Evolutionary conservation across 2,113 vertebrate genomes (phyloP).

Genomic region (Micronisus gabar): DNA sequence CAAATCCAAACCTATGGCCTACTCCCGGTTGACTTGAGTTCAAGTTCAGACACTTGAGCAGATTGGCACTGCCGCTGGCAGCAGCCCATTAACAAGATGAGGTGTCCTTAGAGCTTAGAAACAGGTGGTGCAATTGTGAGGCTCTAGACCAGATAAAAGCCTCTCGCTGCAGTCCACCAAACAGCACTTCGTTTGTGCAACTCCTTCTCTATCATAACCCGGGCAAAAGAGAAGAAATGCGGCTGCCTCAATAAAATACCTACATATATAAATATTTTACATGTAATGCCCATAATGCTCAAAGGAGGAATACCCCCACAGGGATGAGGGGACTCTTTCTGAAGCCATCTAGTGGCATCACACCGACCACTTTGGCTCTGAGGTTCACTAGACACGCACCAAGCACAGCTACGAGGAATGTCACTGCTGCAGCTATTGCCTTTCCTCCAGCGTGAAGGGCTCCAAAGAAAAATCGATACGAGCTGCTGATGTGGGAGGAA

Average conservation of each 20-base stretch:
- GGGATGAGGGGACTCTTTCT: too few relatives aligned
- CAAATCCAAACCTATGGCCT: not conserved
- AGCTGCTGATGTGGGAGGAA: not conserved
- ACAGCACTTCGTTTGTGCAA: not conserved
- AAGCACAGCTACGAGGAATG: rapidly evolving
- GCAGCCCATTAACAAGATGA: not conserved
- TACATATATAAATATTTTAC: not conserved
- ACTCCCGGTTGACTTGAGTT: not conserved
- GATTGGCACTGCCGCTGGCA: not conserved
- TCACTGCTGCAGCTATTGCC: not conserved
- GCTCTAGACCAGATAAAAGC: not conserved
- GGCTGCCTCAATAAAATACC: not conserved
- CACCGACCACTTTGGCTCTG: not conserved
- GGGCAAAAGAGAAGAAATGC: not conserved
- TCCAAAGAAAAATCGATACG: not conserved
- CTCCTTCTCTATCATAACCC: not conserved
- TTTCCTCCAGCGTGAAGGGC: not conserved
- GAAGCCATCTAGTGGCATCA: not conserved
- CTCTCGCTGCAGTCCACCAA: rapidly evolving
- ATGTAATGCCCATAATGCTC: not conserved
- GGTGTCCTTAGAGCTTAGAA: rapidly evolving
- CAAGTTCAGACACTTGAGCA: not conserved
- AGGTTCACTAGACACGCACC: too few relatives aligned
- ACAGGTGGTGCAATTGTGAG: too few relatives aligned
- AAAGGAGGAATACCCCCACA: too few relatives aligned